A percentile compares a stretch with the other conserved stretches of the same genome.
Evolutionary conservation across 2,113 vertebrate species (phyloP).

Genomic region (Ciconia maguari): DNA sequence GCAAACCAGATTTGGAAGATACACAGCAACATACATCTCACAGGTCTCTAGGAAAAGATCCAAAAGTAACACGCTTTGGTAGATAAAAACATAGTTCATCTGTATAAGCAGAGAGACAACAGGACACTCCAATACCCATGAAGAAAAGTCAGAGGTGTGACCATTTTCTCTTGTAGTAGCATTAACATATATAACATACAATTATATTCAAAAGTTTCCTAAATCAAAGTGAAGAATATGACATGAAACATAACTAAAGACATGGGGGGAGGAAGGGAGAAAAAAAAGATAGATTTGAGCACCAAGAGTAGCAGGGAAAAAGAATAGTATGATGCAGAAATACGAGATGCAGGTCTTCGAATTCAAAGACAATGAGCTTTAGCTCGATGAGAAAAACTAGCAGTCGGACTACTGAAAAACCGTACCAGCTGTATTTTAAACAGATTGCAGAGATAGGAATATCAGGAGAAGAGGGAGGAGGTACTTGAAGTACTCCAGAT

Average conservation of each 20-base stretch:
- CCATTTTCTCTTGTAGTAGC: neutral
- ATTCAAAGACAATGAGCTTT: neutral
- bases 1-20: neutral
- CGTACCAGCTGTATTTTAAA: neutral
- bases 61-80: neutral
- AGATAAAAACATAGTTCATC: neutral
- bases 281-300: neutral
- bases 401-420: neutral
- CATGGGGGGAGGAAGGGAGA: rapidly evolving
- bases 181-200: neutral
- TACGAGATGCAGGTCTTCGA: neutral
- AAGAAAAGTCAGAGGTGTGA: neutral
- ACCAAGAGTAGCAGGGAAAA: neutral
- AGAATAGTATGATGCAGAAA: neutral
- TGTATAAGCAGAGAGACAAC: neutral
- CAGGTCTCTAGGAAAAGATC: neutral
- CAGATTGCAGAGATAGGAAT: neutral
- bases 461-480: neutral
- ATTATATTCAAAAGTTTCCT: neutral
- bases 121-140: neutral
- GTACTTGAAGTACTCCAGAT: constrained; percentile 6
- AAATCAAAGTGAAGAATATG: neutral
- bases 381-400: neutral
- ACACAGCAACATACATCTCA: neutral
- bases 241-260: neutral